Evolutionary conservation across 2,888 invertebrate genomes (phyloP).

Genomic region (Diplolepis rosae): DNA sequence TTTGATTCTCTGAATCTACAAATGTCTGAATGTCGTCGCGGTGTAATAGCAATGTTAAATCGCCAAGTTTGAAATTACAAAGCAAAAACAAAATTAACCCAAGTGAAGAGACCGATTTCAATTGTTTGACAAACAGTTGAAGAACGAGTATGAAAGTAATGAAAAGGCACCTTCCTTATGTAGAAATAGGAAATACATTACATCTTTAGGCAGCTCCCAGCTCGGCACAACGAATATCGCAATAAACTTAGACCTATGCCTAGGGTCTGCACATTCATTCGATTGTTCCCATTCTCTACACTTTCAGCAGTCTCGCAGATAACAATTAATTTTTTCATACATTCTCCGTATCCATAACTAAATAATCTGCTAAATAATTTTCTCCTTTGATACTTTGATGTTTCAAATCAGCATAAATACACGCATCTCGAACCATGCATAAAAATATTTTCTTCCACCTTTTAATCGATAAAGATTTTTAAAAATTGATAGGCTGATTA

Average conservation of each 20-base stretch:
- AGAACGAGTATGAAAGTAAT: conserved; percentile 38
- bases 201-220: conserved; percentile 38
- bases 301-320: neutral
- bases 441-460: neutral
- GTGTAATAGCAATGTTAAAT: neutral
- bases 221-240: conserved; percentile 40
- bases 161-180: conserved; percentile 49
- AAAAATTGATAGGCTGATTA: too few relatives aligned
- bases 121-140: neutral
- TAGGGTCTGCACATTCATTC: conserved; percentile 27
- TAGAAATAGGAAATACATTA: conserved; percentile 46
- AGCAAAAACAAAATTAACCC: neutral
- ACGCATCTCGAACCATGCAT: conserved; percentile 47
- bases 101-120: neutral
- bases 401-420: conserved; percentile 42
- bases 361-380: conserved; percentile 37
- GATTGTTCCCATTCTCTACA: conserved; percentile 43
- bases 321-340: conserved; percentile 24
- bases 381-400: conserved; percentile 43
- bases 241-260: conserved; percentile 30
- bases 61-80: neutral
- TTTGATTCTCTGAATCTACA: neutral
- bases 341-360: conserved; percentile 22
- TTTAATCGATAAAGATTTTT: neutral
- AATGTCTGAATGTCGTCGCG: neutral